Conservation (phyloP, 2,113 vertebrate genomes). For the Cottus gobio region DNA sequence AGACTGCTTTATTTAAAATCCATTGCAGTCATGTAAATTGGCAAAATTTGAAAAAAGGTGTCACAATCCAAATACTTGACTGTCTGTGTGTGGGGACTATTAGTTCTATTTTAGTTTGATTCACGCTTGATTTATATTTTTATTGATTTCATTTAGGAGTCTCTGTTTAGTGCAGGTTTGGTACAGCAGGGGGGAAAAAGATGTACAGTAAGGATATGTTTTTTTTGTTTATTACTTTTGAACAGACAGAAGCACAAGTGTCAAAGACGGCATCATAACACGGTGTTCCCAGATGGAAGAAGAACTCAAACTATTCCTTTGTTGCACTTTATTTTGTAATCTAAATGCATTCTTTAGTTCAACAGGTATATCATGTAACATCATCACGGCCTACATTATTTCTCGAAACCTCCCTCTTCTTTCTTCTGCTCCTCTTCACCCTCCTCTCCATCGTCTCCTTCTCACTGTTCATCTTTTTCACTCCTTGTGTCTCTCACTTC, state of each 20-base stretch:
- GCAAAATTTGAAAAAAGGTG: too few relatives aligned
- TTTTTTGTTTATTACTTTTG: not conserved
- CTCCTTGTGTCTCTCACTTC: conserved; percentile 56
- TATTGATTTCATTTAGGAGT: not conserved
- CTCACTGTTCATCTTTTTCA: conserved; percentile 48
- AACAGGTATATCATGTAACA: not conserved
- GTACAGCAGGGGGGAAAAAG: not conserved
- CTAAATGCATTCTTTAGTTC: not conserved
- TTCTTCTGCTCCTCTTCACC: conserved; percentile 38
- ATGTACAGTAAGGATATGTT: not conserved
- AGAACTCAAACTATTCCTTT: not conserved
- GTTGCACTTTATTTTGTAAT: not conserved
- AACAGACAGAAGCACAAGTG: not conserved
- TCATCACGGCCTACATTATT: not conserved
- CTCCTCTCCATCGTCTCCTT: conserved; percentile 38
- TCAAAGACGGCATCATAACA: not conserved
- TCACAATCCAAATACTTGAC: too few relatives aligned
- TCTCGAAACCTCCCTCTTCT: conserved; percentile 3
- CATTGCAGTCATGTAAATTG: too few relatives aligned
- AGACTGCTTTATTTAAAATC: too few relatives aligned
- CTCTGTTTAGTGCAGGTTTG: not conserved
- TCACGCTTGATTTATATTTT: conserved; percentile 29
- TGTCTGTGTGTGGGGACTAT: too few relatives aligned
- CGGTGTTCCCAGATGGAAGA: too few relatives aligned
- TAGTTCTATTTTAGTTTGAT: conserved; percentile 44